These are phyloP conservation scores for Dilophus febrilis DNA, from an alignment of 2,888 invertebrate genomes.

Conservation along the genomic window DNA sequence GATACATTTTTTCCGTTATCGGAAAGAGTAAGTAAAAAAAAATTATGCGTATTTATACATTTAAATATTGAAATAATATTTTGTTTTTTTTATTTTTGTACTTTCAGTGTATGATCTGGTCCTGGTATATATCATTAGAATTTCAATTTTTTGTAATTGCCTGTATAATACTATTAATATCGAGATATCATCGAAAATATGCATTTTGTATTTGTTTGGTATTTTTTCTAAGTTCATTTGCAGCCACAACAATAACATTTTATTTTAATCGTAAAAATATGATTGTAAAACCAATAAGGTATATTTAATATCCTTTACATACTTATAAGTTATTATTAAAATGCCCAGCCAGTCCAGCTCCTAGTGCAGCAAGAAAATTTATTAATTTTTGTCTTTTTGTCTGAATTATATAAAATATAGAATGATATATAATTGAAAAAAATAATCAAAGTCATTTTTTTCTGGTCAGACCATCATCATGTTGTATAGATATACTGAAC, in stretches of 20 bases:
- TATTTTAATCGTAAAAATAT: constrained; percentile 22
- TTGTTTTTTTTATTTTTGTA: neutral
- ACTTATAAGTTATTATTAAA: too few species aligned
- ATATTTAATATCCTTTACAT: too few species aligned
- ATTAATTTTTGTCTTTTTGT: too few species aligned
- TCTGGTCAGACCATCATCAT: too few species aligned
- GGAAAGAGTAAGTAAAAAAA: constrained; percentile 36
- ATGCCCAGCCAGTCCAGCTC: too few species aligned
- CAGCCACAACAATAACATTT: constrained; percentile 29
- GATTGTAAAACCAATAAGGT: too few species aligned
- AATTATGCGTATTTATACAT: neutral
- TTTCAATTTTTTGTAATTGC: constrained; percentile 56
- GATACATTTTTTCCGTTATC: constrained; percentile 39
- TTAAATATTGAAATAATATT: neutral
- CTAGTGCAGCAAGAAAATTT: too few species aligned
- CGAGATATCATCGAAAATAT: constrained; percentile 28
- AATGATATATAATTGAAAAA: constrained; percentile 4
- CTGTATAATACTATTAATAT: constrained; percentile 43
- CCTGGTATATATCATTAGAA: constrained; percentile 64
- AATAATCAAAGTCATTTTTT: too few species aligned
- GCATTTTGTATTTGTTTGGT: constrained; percentile 24
- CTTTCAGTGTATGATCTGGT: constrained; percentile 59
- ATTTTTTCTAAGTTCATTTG: constrained; percentile 31
- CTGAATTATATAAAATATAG: too few species aligned
- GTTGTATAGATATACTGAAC: too few species aligned